A percentile compares a stretch with the other conserved stretches of the same genome.
Evolutionary conservation across 2,888 invertebrate species (phyloP).

Genomic region (Taphrorychus bicolor): DNA sequence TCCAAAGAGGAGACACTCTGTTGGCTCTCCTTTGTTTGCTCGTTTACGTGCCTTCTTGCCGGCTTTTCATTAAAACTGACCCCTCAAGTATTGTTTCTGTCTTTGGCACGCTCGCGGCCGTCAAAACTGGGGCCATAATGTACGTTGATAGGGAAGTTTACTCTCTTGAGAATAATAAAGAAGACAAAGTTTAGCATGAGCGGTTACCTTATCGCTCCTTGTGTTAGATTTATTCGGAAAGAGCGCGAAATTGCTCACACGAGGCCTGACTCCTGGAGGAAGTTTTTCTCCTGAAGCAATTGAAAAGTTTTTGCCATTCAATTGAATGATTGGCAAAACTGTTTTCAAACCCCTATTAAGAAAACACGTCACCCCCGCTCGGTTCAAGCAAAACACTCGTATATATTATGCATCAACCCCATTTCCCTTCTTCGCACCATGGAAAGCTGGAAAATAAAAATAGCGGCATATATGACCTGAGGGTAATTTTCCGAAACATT

Average conservation of each 20-base stretch:
- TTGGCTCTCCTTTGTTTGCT: conserved; percentile 13
- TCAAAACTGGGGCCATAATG: neutral
- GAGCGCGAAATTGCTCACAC: conserved; percentile 20
- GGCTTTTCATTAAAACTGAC: conserved; percentile 8
- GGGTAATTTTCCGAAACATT: conserved; percentile 7
- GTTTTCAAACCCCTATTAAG: too few relatives aligned
- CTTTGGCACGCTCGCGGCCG: neutral
- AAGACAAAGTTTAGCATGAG: conserved; percentile 32
- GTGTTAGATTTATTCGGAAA: conserved; percentile 29
- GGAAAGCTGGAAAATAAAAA: neutral
- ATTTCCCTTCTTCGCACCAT: neutral
- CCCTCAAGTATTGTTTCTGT: neutral
- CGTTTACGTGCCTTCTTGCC: conserved; percentile 15
- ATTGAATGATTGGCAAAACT: neutral
- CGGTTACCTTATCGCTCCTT: conserved; percentile 25
- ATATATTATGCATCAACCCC: neutral
- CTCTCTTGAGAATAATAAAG: conserved; percentile 23
- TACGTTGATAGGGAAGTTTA: conserved; percentile 18
- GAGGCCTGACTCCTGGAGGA: conserved; percentile 1
- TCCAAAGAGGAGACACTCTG: conserved; percentile 13
- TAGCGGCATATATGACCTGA: neutral
- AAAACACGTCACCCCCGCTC: neutral
- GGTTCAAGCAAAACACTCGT: too few relatives aligned
- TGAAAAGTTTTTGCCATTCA: too few relatives aligned
- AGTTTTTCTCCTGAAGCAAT: neutral